These are phyloP conservation scores for Drosophila bunnanda DNA, from an alignment of 2,888 invertebrate species.

Conservation along the genomic window DNA sequence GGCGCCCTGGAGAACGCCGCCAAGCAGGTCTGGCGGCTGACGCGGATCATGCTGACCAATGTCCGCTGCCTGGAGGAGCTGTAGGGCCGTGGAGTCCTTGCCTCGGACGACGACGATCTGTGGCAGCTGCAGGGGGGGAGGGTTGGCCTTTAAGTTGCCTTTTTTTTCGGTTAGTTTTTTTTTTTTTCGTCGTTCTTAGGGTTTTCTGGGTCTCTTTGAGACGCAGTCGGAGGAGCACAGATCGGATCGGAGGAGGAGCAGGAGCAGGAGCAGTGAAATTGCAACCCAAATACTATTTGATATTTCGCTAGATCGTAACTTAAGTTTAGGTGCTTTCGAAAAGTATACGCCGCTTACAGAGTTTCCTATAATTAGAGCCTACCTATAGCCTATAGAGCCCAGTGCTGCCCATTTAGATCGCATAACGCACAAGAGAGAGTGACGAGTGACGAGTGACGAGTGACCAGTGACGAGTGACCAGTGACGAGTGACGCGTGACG, in stretches of 20 bases:
- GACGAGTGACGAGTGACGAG: no score
- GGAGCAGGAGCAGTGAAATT: slow-evolving; percentile 57
- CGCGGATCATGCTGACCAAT: slow-evolving; percentile 96
- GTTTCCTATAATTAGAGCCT: slow-evolving; percentile 74
- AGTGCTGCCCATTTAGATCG: slow-evolving; percentile 40
- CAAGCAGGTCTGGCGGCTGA: slow-evolving; percentile 96
- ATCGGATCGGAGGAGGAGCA: slow-evolving; percentile 28
- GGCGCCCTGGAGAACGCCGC: slow-evolving; percentile 96
- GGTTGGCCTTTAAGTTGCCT: slow-evolving; percentile 33
- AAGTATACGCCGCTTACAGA: slow-evolving; percentile 82
- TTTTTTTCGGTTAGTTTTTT: slow-evolving; percentile 23
- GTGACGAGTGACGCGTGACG: no score
- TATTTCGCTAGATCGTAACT: slow-evolving; percentile 71
- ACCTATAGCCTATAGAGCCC: slow-evolving; percentile 25
- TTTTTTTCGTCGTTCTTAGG: slow-evolving; percentile 7
- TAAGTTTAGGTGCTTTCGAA: slow-evolving; percentile 81
- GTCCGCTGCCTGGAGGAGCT: slow-evolving; percentile 95
- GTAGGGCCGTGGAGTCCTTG: slow-evolving; percentile 84
- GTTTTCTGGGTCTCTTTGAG: slow-evolving; percentile 3
- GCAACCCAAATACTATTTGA: slow-evolving; percentile 79
- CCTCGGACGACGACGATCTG: slow-evolving; percentile 2
- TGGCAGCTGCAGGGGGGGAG: slow-evolving; percentile 10
- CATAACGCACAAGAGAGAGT: slow-evolving; percentile 17
- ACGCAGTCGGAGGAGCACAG: slow-evolving; percentile 25
- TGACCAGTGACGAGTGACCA: no score